phyloP scores from a whole-genome alignment of 2,113 vertebrate species.

The Siphamia tubifer region DNA sequence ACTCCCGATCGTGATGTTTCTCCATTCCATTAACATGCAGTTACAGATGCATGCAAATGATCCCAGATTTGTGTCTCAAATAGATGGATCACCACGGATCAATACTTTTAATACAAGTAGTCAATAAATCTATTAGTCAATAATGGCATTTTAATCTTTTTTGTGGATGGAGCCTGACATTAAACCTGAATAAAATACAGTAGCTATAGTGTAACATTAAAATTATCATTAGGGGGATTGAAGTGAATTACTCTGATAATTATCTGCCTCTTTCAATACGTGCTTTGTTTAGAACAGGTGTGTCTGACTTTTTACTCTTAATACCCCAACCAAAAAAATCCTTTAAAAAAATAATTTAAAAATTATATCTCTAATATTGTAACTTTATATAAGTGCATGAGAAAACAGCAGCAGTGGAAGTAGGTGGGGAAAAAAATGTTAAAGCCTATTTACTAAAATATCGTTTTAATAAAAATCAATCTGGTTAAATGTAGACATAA shows the following conservation, averaged over 20 bases:
- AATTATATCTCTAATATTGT: not conserved
- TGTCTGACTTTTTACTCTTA: not conserved
- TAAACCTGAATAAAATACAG: not conserved
- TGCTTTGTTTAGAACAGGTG: constrained; percentile 10
- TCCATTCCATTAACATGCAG: constrained; percentile 55
- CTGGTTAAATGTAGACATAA: not conserved
- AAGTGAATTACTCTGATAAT: constrained; percentile 12
- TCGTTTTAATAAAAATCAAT: not conserved
- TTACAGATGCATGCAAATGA: constrained; percentile 52
- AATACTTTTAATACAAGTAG: constrained; percentile 48
- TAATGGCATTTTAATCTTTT: constrained; percentile 40
- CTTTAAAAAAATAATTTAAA: not conserved
- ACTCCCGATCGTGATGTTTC: constrained; percentile 55
- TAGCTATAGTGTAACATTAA: not conserved
- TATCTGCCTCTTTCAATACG: not conserved
- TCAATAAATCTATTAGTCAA: constrained; percentile 66
- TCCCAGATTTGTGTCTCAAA: constrained; percentile 43
- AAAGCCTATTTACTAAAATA: not conserved
- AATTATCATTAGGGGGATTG: too few species aligned
- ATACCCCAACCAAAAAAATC: not conserved
- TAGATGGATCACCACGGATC: constrained; percentile 58
- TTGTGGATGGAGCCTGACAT: not conserved
- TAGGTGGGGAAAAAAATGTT: not conserved
- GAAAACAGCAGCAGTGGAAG: not conserved
- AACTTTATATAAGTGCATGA: not conserved